Percentiles rank a stretch among this genome's conserved stretches.
Evolutionary conservation across 2,888 invertebrate genomes (phyloP).

Genomic region (Zele albiditarsus): DNA sequence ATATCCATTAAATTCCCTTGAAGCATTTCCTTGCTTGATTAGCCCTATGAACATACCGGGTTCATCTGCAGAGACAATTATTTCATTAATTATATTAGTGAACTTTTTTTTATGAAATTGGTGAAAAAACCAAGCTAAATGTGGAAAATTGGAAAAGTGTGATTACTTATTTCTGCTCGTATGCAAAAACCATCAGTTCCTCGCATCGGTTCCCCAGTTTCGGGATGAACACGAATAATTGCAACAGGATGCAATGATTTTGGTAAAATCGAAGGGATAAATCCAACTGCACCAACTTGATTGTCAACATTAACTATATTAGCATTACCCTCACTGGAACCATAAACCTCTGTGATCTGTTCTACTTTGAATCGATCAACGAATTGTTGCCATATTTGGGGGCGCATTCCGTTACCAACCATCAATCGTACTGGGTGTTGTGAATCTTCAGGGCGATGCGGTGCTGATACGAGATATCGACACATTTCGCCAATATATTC

Average conservation of each 20-base stretch:
- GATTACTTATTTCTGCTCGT: conserved; percentile 63
- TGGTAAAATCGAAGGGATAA: conserved; percentile 74
- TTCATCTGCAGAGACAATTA: conserved; percentile 78
- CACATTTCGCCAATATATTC: conserved; percentile 79
- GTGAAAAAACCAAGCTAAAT: background rate
- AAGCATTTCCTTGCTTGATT: conserved; percentile 78
- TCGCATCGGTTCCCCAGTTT: conserved; percentile 90
- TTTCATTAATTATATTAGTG: conserved; percentile 44
- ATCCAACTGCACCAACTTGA: conserved; percentile 80
- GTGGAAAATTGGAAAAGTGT: background rate
- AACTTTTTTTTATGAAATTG: conserved; percentile 54
- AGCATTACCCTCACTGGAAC: conserved; percentile 82
- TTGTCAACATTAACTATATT: conserved; percentile 82
- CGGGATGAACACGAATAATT: conserved; percentile 90
- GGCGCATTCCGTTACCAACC: conserved; percentile 82
- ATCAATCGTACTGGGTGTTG: conserved; percentile 76
- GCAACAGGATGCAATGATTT: conserved; percentile 90
- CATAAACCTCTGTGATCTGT: conserved; percentile 79
- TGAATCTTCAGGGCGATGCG: conserved; percentile 73
- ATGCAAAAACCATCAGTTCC: conserved; percentile 88
- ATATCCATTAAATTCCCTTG: conserved; percentile 82
- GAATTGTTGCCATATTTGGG: conserved; percentile 80
- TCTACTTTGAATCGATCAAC: conserved; percentile 77
- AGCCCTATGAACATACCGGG: conserved; percentile 90
- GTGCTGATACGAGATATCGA: conserved; percentile 75